These are phyloP conservation scores for Carcharodon carcharias DNA, from an alignment of 2,797 vertebrate species.

Conservation along the genomic window DNA sequence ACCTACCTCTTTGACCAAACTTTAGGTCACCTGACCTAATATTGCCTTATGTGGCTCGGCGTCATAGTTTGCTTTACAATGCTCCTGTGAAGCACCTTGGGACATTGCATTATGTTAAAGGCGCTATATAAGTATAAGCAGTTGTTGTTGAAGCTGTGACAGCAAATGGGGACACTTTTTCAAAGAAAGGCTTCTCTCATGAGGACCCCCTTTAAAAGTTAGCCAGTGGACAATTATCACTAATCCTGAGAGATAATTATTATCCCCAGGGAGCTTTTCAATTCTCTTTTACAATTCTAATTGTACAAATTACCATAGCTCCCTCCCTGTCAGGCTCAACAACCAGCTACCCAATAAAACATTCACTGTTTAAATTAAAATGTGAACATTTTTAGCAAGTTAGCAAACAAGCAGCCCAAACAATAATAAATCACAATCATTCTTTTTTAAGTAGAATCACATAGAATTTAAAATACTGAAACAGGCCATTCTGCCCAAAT, in stretches of 20 bases:
- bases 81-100: background rate
- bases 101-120: background rate
- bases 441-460: background rate
- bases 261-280: conserved; percentile 3
- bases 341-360: conserved; percentile 14
- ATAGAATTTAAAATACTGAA: background rate
- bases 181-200: background rate
- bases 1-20: background rate
- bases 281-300: conserved; percentile 11
- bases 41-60: background rate
- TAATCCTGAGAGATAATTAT: conserved; percentile 9
- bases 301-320: conserved; percentile 3
- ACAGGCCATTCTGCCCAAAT: background rate
- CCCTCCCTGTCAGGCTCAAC: background rate
- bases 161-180: background rate
- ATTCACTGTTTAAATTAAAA: background rate
- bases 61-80: background rate
- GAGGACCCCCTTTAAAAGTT: background rate
- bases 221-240: background rate
- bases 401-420: background rate
- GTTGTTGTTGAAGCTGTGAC: background rate
- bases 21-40: background rate
- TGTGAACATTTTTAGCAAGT: background rate
- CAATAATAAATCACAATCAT: background rate
- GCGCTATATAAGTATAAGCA: background rate